Conservation (phyloP, 2,113 vertebrate genomes). For the Myanophis thanlyinensis region DNA sequence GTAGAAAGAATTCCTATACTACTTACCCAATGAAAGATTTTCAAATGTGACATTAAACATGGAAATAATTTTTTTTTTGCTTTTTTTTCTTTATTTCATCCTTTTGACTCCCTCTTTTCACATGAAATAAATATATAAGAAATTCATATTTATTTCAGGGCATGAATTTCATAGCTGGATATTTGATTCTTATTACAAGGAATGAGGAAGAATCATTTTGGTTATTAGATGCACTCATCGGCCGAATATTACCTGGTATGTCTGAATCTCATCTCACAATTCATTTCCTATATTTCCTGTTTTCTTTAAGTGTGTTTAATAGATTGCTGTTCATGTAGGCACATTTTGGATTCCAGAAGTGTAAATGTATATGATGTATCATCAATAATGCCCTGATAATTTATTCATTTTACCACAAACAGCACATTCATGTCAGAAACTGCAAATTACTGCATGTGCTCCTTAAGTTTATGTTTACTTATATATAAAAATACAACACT, state of each 20-base stretch:
- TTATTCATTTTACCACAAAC: background rate
- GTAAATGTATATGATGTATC: background rate
- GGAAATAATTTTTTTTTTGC: background rate
- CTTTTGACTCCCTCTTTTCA: background rate
- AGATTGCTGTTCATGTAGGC: background rate
- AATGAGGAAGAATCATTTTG: constrained; percentile 94
- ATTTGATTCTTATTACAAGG: constrained; percentile 90
- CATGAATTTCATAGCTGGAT: constrained; percentile 96
- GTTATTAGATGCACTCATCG: constrained; percentile 90
- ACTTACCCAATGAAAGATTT: background rate
- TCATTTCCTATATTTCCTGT: background rate
- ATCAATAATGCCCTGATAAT: background rate
- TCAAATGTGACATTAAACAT: background rate
- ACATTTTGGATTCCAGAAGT: background rate
- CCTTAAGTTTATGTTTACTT: background rate
- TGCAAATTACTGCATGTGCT: background rate
- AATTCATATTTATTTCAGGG: constrained; percentile 75
- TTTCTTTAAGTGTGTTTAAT: constrained; percentile 2
- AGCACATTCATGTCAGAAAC: background rate
- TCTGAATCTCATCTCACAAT: background rate
- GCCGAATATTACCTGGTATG: constrained; percentile 90
- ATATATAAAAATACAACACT: background rate
- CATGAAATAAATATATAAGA: background rate
- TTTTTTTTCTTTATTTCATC: background rate
- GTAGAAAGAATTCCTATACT: background rate